Percentiles rank a stretch among this genome's conserved stretches.
phyloP scores from a whole-genome alignment of 2,797 vertebrate genomes.

The Neosilurus hyrtlii region DNA sequence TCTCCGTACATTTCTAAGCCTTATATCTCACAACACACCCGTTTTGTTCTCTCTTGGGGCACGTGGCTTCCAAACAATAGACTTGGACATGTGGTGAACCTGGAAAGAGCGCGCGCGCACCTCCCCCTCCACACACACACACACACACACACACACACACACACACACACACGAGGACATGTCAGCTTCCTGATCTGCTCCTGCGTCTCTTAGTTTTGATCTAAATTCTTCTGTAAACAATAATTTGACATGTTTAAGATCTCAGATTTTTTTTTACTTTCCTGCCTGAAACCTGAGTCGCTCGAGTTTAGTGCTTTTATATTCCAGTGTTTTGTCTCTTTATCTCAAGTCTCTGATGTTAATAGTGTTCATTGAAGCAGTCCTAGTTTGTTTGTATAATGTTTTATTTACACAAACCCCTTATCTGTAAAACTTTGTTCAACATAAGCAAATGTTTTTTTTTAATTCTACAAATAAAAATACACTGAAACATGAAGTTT shows the following conservation, averaged over 20 bases:
- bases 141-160: too few species aligned
- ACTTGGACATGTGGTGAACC: too few species aligned
- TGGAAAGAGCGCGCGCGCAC: too few species aligned
- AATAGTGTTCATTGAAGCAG: not conserved
- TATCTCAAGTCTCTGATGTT: not conserved
- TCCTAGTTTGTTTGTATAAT: not conserved
- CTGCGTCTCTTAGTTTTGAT: too few species aligned
- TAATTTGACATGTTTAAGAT: too few species aligned
- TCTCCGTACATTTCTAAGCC: not conserved
- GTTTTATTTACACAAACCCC: not conserved
- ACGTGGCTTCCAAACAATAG: too few species aligned
- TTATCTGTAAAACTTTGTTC: not conserved
- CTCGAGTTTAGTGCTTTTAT: not conserved
- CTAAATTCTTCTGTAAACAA: too few species aligned
- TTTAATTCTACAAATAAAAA: not conserved
- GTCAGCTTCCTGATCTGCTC: too few species aligned
- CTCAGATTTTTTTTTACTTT: too few species aligned
- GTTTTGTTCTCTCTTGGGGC: not conserved
- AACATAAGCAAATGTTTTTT: not conserved
- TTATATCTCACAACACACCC: not conserved
- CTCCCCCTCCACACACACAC: too few species aligned
- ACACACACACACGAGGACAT: too few species aligned
- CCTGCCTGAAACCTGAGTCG: not conserved
- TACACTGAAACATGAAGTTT: not conserved
- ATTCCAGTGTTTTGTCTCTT: not conserved